A percentile compares a stretch with the other conserved stretches of the same genome.
These are phyloP conservation scores for Malurus splendens DNA, from an alignment of 2,797 vertebrate species.

Conservation along the genomic window DNA sequence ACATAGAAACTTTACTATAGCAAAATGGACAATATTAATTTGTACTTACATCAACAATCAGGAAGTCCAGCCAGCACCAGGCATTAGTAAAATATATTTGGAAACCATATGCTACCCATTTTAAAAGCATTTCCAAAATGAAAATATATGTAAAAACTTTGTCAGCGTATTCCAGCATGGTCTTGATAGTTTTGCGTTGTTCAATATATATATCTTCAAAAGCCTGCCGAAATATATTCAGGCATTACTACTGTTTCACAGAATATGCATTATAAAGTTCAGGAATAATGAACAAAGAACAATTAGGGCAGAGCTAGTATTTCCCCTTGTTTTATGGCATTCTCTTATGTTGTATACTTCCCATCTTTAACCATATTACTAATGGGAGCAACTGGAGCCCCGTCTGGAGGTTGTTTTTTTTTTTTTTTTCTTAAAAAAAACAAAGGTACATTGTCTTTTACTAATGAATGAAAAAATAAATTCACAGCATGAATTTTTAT, in stretches of 20 bases:
- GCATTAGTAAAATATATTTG: conserved; percentile 96
- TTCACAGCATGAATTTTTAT: neutral
- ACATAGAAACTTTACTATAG: neutral
- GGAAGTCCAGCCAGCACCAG: conserved; percentile 98
- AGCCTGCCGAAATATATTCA: conserved; percentile 73
- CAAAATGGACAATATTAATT: neutral
- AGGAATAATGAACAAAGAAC: neutral
- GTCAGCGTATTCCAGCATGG: conserved; percentile 89
- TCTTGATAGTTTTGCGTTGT: conserved; percentile 85
- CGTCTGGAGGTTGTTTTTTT: neutral
- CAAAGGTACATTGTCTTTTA: neutral
- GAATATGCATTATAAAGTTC: neutral
- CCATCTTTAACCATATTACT: neutral
- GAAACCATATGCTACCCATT: conserved; percentile 98
- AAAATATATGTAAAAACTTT: conserved; percentile 97
- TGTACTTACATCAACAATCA: conserved; percentile 93
- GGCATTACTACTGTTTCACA: neutral
- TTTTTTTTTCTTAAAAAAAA: neutral
- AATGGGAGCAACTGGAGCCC: neutral
- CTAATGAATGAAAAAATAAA: neutral
- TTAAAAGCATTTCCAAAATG: conserved; percentile 97
- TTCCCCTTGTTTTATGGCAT: neutral
- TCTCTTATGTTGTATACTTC: neutral
- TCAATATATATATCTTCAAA: conserved; percentile 95
- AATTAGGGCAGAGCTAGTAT: neutral